phyloP scores from a whole-genome alignment of 2,113 vertebrate species.

The Petrocephalus zakoni region DNA sequence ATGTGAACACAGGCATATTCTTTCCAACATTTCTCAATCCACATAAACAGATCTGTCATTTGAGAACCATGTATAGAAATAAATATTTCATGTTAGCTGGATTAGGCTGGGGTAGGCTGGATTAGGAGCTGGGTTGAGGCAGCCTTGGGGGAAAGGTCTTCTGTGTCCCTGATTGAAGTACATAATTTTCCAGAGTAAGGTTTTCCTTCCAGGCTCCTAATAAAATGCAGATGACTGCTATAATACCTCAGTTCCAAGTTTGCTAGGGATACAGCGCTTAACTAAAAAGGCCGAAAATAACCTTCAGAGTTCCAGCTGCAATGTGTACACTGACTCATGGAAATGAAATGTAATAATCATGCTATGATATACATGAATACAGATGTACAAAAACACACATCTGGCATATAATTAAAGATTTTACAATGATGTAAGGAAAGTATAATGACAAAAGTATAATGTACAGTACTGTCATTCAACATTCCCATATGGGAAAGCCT shows the following conservation, averaged over 20 bases:
- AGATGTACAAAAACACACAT: background rate
- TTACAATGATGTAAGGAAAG: background rate
- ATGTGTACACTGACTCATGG: background rate
- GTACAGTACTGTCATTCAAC: background rate
- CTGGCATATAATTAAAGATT: background rate
- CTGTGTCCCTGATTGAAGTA: conserved; percentile 24
- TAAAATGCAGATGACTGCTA: conserved; percentile 33
- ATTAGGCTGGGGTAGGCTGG: background rate
- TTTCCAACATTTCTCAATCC: background rate
- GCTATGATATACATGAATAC: background rate
- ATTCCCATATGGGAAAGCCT: background rate
- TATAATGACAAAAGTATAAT: background rate
- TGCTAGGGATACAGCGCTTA: background rate
- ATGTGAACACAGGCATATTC: background rate
- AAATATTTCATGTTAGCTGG: conserved; percentile 20
- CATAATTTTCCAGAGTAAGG: conserved; percentile 24
- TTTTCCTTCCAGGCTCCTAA: conserved; percentile 26
- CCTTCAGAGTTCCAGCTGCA: background rate
- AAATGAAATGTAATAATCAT: background rate
- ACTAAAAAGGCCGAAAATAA: background rate
- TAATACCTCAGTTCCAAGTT: background rate
- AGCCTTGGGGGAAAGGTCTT: background rate
- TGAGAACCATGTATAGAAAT: conserved; percentile 18
- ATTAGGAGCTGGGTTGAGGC: background rate
- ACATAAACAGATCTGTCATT: conserved; percentile 17